These are phyloP conservation scores for Eulacestoma nigropectus DNA, from an alignment of 2,113 vertebrate species.

Conservation along the genomic window DNA sequence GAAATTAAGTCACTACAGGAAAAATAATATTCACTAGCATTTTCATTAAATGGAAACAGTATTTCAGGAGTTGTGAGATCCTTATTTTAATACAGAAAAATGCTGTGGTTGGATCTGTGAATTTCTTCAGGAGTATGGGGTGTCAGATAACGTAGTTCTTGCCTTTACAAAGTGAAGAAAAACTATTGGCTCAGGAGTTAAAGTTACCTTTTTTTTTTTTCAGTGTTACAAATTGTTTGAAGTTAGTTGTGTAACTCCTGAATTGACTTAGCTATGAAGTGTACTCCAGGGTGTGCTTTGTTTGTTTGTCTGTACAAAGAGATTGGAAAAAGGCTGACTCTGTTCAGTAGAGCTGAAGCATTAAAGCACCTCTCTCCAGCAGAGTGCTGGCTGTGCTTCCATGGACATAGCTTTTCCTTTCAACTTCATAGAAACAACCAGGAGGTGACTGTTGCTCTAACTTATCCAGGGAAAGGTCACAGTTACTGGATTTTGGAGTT, in stretches of 20 bases:
- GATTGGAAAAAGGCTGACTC: not conserved
- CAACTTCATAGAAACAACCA: not conserved
- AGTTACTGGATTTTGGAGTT: not conserved
- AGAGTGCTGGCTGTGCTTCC: not conserved
- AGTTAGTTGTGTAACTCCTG: not conserved
- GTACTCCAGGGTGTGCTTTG: not conserved
- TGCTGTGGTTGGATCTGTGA: not conserved
- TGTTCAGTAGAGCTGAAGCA: not conserved
- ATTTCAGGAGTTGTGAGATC: not conserved
- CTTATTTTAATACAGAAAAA: not conserved
- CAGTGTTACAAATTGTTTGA: not conserved
- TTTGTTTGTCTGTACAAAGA: not conserved
- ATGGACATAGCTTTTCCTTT: not conserved
- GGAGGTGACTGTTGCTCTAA: not conserved
- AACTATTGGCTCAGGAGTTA: not conserved
- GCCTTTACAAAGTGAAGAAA: not conserved
- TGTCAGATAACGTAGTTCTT: not conserved
- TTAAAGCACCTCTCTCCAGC: not conserved
- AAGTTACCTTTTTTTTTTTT: not conserved
- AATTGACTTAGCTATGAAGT: not conserved
- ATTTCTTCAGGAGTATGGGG: not conserved
- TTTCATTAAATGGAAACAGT: not conserved
- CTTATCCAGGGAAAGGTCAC: not conserved
- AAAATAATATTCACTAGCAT: not conserved
- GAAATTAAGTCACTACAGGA: not conserved